These are phyloP conservation scores for Smithornis capensis DNA, from an alignment of 2,113 vertebrate genomes.

Conservation along the genomic window DNA sequence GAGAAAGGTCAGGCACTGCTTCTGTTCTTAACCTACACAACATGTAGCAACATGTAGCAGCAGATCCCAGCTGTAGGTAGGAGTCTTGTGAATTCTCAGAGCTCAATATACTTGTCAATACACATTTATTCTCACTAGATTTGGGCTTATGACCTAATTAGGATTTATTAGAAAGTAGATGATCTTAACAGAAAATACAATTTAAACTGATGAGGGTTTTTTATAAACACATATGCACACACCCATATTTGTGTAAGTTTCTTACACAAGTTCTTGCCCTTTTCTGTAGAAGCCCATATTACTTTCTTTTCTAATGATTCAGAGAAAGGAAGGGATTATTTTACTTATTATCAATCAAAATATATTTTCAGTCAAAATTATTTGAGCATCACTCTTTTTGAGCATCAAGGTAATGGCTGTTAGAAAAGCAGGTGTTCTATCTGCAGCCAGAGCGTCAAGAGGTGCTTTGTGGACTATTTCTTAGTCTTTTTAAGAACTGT, in stretches of 20 bases:
- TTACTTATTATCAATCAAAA: not conserved
- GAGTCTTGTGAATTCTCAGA: not conserved
- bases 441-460: not conserved
- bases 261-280: not conserved
- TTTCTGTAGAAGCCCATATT: not conserved
- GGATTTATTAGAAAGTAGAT: constrained; percentile 16
- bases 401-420: not conserved
- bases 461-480: not conserved
- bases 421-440: not conserved
- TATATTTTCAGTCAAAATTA: not conserved
- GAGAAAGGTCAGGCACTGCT: not conserved
- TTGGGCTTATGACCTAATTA: not conserved
- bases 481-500: not conserved
- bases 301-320: not conserved
- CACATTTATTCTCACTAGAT: not conserved
- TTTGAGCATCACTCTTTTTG: not conserved
- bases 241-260: not conserved
- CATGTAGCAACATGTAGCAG: not conserved
- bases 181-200: not conserved
- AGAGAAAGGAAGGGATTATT: not conserved
- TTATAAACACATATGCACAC: not conserved
- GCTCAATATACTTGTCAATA: not conserved
- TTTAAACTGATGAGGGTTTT: not conserved
- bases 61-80: not conserved
- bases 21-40: not conserved